Conservation (phyloP, 2,888 invertebrate genomes). For the Drosophila prolongata region DNA sequence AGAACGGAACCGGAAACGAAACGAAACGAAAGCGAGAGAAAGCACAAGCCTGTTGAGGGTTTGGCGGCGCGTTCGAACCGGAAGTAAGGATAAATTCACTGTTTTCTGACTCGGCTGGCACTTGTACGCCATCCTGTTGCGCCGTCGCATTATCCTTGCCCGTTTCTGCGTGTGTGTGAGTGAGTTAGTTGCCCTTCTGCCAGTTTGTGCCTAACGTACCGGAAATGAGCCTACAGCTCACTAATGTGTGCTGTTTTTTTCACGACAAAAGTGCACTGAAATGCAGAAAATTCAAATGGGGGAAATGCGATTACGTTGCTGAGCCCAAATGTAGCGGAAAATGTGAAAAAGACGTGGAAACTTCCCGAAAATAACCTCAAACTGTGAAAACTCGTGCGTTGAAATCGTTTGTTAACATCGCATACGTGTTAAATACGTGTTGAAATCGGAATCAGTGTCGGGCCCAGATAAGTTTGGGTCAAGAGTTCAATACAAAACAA, state of each 20-base stretch:
- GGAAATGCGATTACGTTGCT: conserved; percentile 33
- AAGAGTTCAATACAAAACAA: conserved; percentile 30
- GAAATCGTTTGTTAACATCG: conserved; percentile 18
- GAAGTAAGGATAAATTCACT: conserved; percentile 70
- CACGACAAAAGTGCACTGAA: conserved; percentile 34
- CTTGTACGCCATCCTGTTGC: conserved; percentile 66
- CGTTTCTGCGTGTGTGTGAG: conserved; percentile 15
- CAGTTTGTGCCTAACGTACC: conserved; percentile 57
- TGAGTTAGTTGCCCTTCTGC: conserved; percentile 8
- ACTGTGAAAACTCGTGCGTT: conserved; percentile 22
- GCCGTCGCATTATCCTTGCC: conserved; percentile 69
- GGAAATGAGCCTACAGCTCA: conserved; percentile 62
- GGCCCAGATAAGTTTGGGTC: conserved; percentile 41
- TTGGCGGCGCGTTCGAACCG: conserved; percentile 56
- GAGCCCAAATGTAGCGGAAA: conserved; percentile 13
- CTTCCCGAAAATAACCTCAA: conserved; percentile 41
- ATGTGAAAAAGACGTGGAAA: conserved; percentile 4
- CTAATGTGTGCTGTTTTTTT: conserved; percentile 46
- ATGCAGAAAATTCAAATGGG: conserved; percentile 29
- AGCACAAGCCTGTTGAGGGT: conserved; percentile 33
- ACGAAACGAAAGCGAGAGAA: conserved; percentile 25
- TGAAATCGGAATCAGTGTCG: conserved; percentile 15
- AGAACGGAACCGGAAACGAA: conserved; percentile 29
- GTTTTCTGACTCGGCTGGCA: conserved; percentile 29
- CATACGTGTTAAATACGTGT: conserved; percentile 37